Percentiles rank a stretch among this genome's conserved stretches.
Evolutionary conservation across 2,888 invertebrate genomes (phyloP).

Genomic region (Temnothorax rugatulus): DNA sequence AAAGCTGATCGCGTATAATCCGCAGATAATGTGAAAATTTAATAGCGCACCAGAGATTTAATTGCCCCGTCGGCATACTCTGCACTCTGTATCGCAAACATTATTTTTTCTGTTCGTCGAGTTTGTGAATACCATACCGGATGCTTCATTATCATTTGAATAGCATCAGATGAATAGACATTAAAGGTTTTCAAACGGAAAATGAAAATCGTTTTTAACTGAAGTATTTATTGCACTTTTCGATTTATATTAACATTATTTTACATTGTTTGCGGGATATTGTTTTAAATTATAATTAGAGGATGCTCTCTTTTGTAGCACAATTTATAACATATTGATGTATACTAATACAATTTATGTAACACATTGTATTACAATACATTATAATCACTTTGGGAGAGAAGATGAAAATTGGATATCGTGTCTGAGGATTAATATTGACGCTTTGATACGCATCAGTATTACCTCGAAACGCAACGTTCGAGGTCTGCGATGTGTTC

Average conservation of each 20-base stretch:
- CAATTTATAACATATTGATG: not conserved
- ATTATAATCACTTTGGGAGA: not conserved
- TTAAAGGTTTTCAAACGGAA: not conserved
- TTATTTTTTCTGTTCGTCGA: constrained; percentile 2
- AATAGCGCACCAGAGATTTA: constrained; percentile 14
- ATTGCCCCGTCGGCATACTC: not conserved
- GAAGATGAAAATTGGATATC: constrained; percentile 42
- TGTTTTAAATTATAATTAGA: constrained; percentile 4
- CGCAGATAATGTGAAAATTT: constrained; percentile 20
- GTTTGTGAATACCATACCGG: not conserved
- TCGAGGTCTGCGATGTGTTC: constrained; percentile 26
- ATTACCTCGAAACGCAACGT: constrained; percentile 21
- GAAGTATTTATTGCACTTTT: not conserved
- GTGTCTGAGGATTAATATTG: constrained; percentile 37
- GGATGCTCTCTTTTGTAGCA: not conserved
- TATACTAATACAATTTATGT: not conserved
- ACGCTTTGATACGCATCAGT: constrained; percentile 26
- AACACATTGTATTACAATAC: not conserved
- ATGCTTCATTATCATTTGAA: not conserved
- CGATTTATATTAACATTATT: not conserved
- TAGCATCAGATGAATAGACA: too few relatives aligned
- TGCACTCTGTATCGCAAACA: not conserved
- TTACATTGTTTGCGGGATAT: not conserved
- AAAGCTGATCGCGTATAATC: not conserved
- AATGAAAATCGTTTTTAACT: not conserved